These are phyloP conservation scores for Drosophila fuyamai DNA, from an alignment of 1,140 invertebrate species.

Conservation along the genomic window DNA sequence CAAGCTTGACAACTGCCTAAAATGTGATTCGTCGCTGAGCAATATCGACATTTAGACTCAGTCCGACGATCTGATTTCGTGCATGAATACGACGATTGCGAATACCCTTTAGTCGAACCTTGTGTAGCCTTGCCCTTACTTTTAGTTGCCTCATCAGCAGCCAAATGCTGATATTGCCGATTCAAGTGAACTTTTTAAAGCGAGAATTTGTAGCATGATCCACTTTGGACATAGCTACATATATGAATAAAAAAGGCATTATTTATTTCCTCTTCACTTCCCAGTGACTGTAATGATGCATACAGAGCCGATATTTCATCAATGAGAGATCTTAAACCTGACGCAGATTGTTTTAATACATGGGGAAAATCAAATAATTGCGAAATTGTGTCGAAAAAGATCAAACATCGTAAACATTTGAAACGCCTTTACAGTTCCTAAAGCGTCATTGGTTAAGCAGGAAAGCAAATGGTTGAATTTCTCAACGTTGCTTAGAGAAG, in stretches of 20 bases:
- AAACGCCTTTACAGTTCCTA: constrained; percentile 3
- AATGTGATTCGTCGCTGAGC: too few relatives aligned
- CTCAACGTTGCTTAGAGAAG: constrained; percentile 2
- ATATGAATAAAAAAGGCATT: constrained; percentile 1
- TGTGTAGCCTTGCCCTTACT: not conserved
- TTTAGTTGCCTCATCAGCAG: not conserved
- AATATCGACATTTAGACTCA: too few relatives aligned
- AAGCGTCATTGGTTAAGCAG: not conserved
- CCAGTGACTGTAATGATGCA: not conserved
- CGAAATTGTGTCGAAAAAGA: not conserved
- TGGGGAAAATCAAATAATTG: not conserved
- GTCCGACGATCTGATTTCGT: too few relatives aligned
- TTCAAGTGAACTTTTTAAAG: not conserved
- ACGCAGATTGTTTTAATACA: not conserved
- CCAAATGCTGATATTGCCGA: not conserved
- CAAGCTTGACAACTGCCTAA: too few relatives aligned
- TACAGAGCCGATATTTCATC: not conserved
- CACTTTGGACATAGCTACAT: not conserved
- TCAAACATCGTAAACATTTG: constrained; percentile 3
- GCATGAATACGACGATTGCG: too few relatives aligned
- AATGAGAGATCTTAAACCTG: not conserved
- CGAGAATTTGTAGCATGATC: not conserved
- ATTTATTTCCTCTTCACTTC: not conserved
- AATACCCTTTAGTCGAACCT: too few relatives aligned
- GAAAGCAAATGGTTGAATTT: not conserved